phyloP scores from a whole-genome alignment of 2,113 vertebrate species.

The Anarrhichthys ocellatus region DNA sequence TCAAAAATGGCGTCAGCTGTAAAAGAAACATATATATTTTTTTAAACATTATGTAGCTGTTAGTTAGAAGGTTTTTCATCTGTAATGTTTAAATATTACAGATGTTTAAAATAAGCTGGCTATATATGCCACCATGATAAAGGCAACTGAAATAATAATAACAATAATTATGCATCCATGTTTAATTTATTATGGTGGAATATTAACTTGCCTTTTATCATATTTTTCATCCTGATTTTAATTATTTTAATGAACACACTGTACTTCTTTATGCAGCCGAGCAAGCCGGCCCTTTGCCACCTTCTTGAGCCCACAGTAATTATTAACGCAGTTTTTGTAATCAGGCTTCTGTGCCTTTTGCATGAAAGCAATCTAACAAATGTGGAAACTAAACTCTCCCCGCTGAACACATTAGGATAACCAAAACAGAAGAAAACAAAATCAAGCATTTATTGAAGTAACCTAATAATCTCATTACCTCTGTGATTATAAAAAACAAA shows the following conservation, averaged over 20 bases:
- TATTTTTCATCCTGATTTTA: conserved; percentile 38
- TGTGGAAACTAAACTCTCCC: conserved; percentile 58
- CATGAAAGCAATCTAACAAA: conserved; percentile 64
- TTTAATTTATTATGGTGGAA: conserved; percentile 1
- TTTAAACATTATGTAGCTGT: conserved; percentile 4
- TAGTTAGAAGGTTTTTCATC: neutral
- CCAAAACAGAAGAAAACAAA: neutral
- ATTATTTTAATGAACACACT: conserved; percentile 54
- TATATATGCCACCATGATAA: neutral
- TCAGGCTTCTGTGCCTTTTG: conserved; percentile 46
- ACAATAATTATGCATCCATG: conserved; percentile 4
- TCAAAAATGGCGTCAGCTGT: conserved; percentile 28
- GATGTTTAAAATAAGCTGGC: neutral
- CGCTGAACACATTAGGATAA: conserved; percentile 54
- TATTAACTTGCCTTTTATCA: conserved; percentile 28
- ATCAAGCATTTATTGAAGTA: conserved; percentile 52
- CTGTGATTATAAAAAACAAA: conserved; percentile 38
- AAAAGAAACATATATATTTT: neutral
- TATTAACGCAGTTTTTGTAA: conserved; percentile 64
- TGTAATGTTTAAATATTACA: neutral
- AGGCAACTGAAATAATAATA: neutral
- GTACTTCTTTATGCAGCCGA: conserved; percentile 38
- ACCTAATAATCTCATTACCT: conserved; percentile 61
- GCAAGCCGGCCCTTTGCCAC: conserved; percentile 35
- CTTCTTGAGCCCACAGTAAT: conserved; percentile 60